Evolutionary conservation across 2,797 vertebrate species (phyloP), one percentile per base, ranked within the genome.

Genomic region (Poeciliopsis infans): DNA sequence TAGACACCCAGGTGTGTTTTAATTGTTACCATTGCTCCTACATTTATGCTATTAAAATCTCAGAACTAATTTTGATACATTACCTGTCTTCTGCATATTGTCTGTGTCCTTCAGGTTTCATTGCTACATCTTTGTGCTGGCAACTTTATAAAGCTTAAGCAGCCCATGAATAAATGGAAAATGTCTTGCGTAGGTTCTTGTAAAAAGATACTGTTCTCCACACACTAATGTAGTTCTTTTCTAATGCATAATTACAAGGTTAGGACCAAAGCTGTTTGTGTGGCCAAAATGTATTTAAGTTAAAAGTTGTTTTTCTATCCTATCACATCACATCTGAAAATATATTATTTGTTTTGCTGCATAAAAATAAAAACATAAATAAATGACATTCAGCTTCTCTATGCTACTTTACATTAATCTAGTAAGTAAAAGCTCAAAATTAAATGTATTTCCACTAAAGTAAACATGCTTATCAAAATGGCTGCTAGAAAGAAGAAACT

Each of bases 51-150:
- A 53, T 45, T 31, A 36, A 5, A 51, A 51, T 51, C 18, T 39
- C 20, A 66, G 74, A 64, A 31, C 4, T n/a, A 6, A 23, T 74
- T 68, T 18, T 41, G 7, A 70, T 71, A 33, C 72, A 33, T 53
- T 93, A 95, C 94, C 94, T 92, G 82, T 86, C 72, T 86, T 82
- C 61, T 82, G 39, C 89, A 95, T 95, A 81, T 79, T 94, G 76
- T 83, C 41, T 71, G 75, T 59, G 33, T 43, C 55, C 79, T 75
- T 74, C 55, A 83, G 66, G 73, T 77, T 77, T 80, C 78, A 64
- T 31, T 18, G 23, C 36, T 70, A 51, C 10, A 23, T 77, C 57
- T 39, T 20, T 72, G 36, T 59, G 39, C 2, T 8, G 66, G 53
- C 69, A 15, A 68, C 71, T 79, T 94, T 96, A 94, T 95, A 94